Conservation (phyloP, 2,888 invertebrate genomes). For the Odontomyia ornata region DNA sequence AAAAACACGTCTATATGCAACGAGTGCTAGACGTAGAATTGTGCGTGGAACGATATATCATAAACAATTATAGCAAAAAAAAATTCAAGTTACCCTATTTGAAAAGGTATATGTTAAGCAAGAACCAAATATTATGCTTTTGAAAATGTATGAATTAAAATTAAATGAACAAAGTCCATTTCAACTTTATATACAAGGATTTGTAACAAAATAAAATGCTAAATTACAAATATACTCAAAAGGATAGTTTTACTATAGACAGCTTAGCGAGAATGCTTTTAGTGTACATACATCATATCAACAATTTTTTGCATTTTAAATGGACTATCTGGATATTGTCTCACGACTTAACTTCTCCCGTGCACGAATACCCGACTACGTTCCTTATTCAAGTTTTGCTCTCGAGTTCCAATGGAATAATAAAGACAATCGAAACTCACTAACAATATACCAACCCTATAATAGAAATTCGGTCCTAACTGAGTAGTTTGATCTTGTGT, state of each 20-base stretch:
- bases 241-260: too few relatives aligned
- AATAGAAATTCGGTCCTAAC: conserved; percentile 47
- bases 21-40: too few relatives aligned
- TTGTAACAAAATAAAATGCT: too few relatives aligned
- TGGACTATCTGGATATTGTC: conserved; percentile 35
- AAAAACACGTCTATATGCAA: too few relatives aligned
- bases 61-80: too few relatives aligned
- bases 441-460: conserved; percentile 45
- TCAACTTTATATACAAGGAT: too few relatives aligned
- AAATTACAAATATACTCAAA: too few relatives aligned
- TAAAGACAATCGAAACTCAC: conserved; percentile 41
- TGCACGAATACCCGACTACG: conserved; percentile 43
- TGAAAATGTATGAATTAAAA: conserved; percentile 18
- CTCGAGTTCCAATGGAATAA: not conserved
- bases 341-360: conserved; percentile 28
- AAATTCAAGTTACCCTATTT: too few relatives aligned
- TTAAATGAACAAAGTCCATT: not conserved
- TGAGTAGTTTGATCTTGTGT: conserved; percentile 38
- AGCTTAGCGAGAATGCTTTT: too few relatives aligned
- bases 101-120: too few relatives aligned
- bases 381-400: conserved; percentile 45
- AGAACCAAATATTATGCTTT: conserved; percentile 18
- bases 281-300: too few relatives aligned
- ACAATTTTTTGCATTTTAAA: conserved; percentile 49
- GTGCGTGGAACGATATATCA: too few relatives aligned